phyloP scores from a whole-genome alignment of 2,113 vertebrate species.

The Patagioenas fasciata region DNA sequence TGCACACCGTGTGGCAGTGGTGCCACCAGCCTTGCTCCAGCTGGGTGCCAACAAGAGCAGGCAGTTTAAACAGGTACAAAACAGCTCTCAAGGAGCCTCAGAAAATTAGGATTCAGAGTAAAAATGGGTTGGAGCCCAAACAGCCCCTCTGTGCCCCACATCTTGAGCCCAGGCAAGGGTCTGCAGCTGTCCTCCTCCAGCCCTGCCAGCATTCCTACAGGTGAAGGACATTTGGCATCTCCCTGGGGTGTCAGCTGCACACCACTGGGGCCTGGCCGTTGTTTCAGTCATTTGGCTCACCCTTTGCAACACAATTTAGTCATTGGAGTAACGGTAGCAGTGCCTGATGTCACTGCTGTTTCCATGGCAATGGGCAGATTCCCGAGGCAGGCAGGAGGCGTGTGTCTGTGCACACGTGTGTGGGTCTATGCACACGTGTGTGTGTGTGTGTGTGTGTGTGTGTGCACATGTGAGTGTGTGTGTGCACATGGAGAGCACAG shows the following conservation, averaged over 20 bases:
- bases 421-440: background rate
- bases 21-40: background rate
- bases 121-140: background rate
- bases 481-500: background rate
- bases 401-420: too few species aligned
- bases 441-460: background rate
- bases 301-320: background rate
- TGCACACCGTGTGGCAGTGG: background rate
- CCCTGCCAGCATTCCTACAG: background rate
- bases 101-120: background rate
- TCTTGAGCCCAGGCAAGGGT: background rate
- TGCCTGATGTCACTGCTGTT: background rate
- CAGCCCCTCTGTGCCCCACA: background rate
- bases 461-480: background rate
- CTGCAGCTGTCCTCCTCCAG: background rate
- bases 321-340: background rate
- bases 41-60: background rate
- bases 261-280: background rate
- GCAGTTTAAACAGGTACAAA: background rate
- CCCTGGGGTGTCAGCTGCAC: background rate
- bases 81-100: background rate
- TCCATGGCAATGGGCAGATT: conserved; percentile 45
- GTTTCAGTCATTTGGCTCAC: background rate
- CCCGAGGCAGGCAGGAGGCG: background rate
- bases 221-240: background rate